These are phyloP conservation scores for Porites evermanni DNA, from an alignment of 92 coral and sea anemone species.

Conservation along the genomic window DNA sequence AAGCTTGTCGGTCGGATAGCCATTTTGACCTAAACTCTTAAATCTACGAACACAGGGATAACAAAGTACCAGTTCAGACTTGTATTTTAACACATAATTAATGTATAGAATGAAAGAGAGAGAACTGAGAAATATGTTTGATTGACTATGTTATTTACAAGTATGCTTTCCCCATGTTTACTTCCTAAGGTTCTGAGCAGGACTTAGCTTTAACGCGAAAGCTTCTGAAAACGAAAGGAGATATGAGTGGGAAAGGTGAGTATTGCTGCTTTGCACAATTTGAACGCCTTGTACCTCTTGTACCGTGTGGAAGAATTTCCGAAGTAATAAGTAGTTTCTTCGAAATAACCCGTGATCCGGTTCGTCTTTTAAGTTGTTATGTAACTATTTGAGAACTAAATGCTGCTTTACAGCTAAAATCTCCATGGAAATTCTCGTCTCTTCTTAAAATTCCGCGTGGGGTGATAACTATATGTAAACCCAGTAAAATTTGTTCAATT, in stretches of 20 bases:
- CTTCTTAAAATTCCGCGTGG: not conserved
- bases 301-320: not conserved
- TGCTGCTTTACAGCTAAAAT: constrained; percentile 3
- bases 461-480: not conserved
- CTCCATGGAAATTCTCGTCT: not conserved
- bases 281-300: not conserved
- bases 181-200: constrained; percentile 79
- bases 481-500: too few species aligned
- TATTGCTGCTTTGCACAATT: not conserved
- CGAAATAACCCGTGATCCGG: not conserved
- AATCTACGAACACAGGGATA: not conserved
- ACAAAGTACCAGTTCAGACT: not conserved
- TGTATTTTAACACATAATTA: not conserved
- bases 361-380: not conserved
- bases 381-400: not conserved
- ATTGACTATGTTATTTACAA: too few species aligned
- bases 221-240: constrained; percentile 90
- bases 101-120: not conserved
- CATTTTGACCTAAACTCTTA: not conserved
- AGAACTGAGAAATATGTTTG: not conserved
- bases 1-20: not conserved
- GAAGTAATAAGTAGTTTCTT: not conserved
- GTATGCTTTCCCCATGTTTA: too few species aligned
- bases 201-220: constrained; percentile 91
- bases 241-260: constrained; percentile 91